A percentile compares a stretch with the other conserved stretches of the same genome.
Conservation (phyloP, 2,888 invertebrate genomes). For the Cheilosia variabilis region DNA sequence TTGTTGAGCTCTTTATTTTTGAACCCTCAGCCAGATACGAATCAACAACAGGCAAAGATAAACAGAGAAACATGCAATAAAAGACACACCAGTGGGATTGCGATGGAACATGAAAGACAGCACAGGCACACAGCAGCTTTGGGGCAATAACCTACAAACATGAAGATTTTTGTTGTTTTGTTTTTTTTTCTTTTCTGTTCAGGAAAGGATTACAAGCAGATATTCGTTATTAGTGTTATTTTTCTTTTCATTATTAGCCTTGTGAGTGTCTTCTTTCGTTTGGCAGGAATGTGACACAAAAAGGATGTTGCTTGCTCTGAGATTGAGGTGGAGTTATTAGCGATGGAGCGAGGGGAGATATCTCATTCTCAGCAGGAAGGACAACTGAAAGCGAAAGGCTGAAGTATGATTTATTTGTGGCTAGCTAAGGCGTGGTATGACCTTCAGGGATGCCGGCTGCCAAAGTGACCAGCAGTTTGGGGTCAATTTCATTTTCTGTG, state of each 20-base stretch:
- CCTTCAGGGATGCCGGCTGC: conserved; percentile 32
- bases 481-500: background rate
- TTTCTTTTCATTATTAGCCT: background rate
- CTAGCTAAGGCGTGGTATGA: conserved; percentile 25
- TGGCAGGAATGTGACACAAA: background rate
- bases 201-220: conserved; percentile 68
- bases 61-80: conserved; percentile 41
- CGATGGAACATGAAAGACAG: conserved; percentile 26
- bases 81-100: conserved; percentile 23
- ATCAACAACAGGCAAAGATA: conserved; percentile 64
- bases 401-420: conserved; percentile 35
- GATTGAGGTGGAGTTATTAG: background rate
- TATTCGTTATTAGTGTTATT: conserved; percentile 33
- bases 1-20: conserved; percentile 61
- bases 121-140: conserved; percentile 50
- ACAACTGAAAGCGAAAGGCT: conserved; percentile 69
- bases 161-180: conserved; percentile 44
- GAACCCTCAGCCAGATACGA: conserved; percentile 49
- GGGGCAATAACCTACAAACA: conserved; percentile 75
- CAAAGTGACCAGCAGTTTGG: conserved; percentile 14
- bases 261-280: conserved; percentile 3
- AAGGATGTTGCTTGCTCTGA: background rate
- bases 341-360: background rate
- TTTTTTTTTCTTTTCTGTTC: conserved; percentile 23
- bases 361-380: background rate